A percentile compares a stretch with the other conserved stretches of the same genome.
Evolutionary conservation across 1,140 invertebrate genomes (phyloP).

Genomic region (Sarcophaga peregrina): DNA sequence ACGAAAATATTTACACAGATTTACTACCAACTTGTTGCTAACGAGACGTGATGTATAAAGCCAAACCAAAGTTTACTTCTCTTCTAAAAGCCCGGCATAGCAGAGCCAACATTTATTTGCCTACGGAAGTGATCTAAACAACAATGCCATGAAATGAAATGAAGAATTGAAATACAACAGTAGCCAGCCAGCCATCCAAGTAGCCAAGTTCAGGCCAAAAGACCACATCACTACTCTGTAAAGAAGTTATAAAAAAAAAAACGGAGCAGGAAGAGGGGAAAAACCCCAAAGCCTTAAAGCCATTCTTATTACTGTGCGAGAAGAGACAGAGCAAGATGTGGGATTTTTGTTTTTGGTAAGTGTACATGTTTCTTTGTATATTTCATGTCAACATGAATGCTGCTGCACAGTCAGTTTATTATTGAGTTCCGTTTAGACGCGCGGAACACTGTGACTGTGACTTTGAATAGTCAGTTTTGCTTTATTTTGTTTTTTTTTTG

Average conservation of each 20-base stretch:
- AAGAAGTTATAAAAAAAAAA: too few relatives aligned
- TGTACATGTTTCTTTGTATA: too few relatives aligned
- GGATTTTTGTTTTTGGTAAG: too few relatives aligned
- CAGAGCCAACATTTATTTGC: constrained; percentile 17
- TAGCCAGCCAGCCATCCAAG: neutral
- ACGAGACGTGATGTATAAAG: constrained; percentile 31
- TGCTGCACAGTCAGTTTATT: neutral
- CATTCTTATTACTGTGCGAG: too few relatives aligned
- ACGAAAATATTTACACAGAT: constrained; percentile 34
- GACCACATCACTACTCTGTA: too few relatives aligned
- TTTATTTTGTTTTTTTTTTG: neutral
- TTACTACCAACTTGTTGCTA: constrained; percentile 37
- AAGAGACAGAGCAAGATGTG: too few relatives aligned
- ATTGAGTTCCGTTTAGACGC: neutral
- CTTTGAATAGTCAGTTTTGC: neutral
- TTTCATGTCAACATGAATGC: too few relatives aligned
- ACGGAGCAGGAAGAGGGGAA: too few relatives aligned
- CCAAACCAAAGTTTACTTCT: neutral
- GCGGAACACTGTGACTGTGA: neutral
- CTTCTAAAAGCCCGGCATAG: neutral
- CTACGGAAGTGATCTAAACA: constrained; percentile 36
- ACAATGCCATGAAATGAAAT: constrained; percentile 22
- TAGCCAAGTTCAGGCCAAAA: too few relatives aligned
- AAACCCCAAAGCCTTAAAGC: too few relatives aligned
- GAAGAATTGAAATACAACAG: neutral